Evolutionary conservation across 2,888 invertebrate species (phyloP).

Genomic region (Cerceris rybyensis): DNA sequence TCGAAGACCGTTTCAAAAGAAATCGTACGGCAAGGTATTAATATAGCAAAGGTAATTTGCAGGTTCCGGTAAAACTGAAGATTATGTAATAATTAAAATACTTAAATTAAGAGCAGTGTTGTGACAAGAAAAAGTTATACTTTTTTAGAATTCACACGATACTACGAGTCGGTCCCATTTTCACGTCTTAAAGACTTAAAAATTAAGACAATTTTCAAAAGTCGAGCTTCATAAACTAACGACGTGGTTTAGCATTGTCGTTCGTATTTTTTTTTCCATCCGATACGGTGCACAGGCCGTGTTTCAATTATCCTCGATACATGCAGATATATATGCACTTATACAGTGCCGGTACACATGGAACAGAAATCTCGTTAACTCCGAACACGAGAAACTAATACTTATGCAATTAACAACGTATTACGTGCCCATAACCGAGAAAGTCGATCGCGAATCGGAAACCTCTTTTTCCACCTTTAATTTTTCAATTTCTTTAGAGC

Average conservation of each 20-base stretch:
- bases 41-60: no score
- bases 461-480: background rate
- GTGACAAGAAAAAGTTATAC: no score
- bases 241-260: constrained; percentile 13
- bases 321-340: constrained; percentile 6
- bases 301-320: constrained; percentile 26
- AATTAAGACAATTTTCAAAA: no score
- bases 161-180: constrained; percentile 3
- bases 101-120: no score
- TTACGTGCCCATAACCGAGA: constrained; percentile 32
- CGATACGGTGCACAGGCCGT: constrained; percentile 14
- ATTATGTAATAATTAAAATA: no score
- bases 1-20: no score
- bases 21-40: no score
- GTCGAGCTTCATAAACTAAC: constrained; percentile 22
- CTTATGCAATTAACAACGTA: constrained; percentile 32
- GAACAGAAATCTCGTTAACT: constrained; percentile 30
- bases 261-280: constrained; percentile 18
- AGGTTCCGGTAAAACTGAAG: no score
- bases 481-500: background rate
- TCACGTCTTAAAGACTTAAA: no score
- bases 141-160: no score
- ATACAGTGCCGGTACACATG: constrained; percentile 16
- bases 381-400: constrained; percentile 21
- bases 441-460: constrained; percentile 15